Conservation (phyloP, 2,888 invertebrate genomes). For the Octonoba sinensis region DNA sequence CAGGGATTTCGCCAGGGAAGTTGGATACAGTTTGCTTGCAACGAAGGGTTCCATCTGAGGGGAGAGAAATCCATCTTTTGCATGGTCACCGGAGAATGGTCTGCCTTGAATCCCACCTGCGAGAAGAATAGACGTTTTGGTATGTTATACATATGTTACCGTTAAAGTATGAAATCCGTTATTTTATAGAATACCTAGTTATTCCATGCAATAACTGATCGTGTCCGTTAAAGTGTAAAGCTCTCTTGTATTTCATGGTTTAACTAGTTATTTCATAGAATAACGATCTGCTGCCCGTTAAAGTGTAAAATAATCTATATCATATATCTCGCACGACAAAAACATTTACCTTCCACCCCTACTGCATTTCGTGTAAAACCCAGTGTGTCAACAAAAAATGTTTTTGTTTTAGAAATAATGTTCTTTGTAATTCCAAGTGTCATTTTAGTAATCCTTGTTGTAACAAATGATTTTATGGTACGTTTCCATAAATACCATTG, state of each 20-base stretch:
- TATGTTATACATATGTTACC: constrained; percentile 10
- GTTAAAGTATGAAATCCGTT: constrained; percentile 15
- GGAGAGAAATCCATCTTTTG: constrained; percentile 4
- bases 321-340: too few relatives aligned
- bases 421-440: too few relatives aligned
- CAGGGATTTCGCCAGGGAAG: constrained; percentile 5
- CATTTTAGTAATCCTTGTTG: too few relatives aligned
- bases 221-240: constrained; percentile 57
- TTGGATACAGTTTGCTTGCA: constrained; percentile 5
- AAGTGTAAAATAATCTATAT: constrained; percentile 41
- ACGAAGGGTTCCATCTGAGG: neutral
- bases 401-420: too few relatives aligned
- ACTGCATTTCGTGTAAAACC: too few relatives aligned
- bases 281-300: too few relatives aligned
- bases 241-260: constrained; percentile 45
- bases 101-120: neutral
- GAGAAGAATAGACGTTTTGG: neutral
- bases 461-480: too few relatives aligned
- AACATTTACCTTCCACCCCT: too few relatives aligned
- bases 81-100: constrained; percentile 11
- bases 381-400: too few relatives aligned
- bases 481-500: too few relatives aligned
- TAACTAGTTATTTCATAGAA: neutral
- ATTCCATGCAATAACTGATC: constrained; percentile 52
- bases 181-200: constrained; percentile 52